Conservation (phyloP, 2,797 vertebrate species). For the Sebastes baramenuke region DNA sequence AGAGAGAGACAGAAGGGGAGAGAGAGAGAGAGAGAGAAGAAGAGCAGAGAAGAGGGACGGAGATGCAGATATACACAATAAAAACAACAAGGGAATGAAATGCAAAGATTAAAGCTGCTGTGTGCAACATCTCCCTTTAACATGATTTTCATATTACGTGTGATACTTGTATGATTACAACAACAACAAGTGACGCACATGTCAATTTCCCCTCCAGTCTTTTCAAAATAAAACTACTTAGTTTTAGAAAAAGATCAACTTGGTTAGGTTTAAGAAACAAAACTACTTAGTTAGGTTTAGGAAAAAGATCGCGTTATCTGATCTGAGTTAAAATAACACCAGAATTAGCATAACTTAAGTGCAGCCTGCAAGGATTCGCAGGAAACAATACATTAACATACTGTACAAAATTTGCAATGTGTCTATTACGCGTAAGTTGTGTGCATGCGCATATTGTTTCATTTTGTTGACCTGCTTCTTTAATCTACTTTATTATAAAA, state of each 20-base stretch:
- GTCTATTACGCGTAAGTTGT: background rate
- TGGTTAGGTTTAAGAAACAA: too few species aligned
- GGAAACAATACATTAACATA: background rate
- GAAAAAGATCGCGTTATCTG: too few species aligned
- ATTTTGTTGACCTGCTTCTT: background rate
- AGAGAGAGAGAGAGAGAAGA: background rate
- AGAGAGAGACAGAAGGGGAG: conserved; percentile 47
- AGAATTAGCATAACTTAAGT: too few species aligned
- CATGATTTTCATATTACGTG: background rate
- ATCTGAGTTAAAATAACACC: too few species aligned
- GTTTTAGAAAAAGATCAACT: too few species aligned
- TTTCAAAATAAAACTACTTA: too few species aligned
- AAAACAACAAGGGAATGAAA: conserved; percentile 15
- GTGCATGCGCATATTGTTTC: background rate
- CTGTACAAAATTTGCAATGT: background rate
- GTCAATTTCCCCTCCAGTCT: too few species aligned
- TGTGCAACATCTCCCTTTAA: background rate
- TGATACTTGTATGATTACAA: background rate
- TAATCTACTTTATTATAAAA: background rate
- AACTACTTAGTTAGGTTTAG: too few species aligned
- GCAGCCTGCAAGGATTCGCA: too few species aligned
- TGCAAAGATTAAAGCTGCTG: conserved; percentile 38
- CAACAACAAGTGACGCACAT: too few species aligned
- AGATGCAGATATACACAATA: conserved; percentile 16
- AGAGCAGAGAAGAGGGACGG: conserved; percentile 12